Percentiles rank a stretch among this genome's conserved stretches.
Evolutionary conservation across 2,888 invertebrate genomes (phyloP).

Genomic region (Pocota personata): DNA sequence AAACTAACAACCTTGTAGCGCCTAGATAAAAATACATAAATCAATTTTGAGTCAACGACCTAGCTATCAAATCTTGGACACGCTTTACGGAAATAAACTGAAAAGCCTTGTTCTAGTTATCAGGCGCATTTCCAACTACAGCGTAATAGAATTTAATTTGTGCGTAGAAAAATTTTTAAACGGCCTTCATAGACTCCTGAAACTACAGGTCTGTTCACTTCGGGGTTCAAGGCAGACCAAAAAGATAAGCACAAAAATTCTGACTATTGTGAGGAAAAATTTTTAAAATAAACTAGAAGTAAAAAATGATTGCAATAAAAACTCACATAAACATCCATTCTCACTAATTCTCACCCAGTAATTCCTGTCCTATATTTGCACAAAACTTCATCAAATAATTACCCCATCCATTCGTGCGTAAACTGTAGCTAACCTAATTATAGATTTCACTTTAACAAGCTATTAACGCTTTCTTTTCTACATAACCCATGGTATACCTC

Average conservation of each 20-base stretch:
- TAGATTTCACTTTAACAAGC: background rate
- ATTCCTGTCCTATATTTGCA: background rate
- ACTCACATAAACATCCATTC: background rate
- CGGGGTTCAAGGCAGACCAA: background rate
- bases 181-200: background rate
- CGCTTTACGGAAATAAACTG: background rate
- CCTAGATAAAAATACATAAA: background rate
- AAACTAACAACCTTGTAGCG: background rate
- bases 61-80: background rate
- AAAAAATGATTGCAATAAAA: too few relatives aligned
- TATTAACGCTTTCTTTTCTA: background rate
- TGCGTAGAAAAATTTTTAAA: background rate
- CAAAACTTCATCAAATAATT: background rate
- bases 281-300: background rate
- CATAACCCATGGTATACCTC: background rate
- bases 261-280: background rate
- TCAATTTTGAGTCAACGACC: background rate
- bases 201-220: background rate
- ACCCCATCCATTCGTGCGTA: background rate
- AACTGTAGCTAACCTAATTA: conserved; percentile 8
- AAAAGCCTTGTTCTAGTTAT: background rate
- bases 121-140: background rate
- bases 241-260: background rate
- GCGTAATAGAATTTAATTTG: background rate
- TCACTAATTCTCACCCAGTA: background rate